These are phyloP conservation scores for Ammodramus savannarum DNA, from an alignment of 2,113 vertebrate genomes.

Conservation along the genomic window DNA sequence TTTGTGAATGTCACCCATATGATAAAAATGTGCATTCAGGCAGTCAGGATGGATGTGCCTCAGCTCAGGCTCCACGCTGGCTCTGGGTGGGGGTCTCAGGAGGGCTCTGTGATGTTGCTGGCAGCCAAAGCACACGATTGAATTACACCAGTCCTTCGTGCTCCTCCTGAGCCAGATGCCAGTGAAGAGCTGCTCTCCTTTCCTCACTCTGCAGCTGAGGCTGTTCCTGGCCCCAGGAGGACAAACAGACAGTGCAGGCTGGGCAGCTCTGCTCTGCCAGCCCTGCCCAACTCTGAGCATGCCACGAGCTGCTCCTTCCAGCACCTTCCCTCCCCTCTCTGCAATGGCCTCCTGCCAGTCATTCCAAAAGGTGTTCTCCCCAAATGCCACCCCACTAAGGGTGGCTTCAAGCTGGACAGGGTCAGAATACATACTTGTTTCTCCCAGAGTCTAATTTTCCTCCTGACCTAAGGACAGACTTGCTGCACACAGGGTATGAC, in stretches of 20 bases:
- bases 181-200: neutral
- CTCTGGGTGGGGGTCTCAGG: neutral
- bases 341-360: neutral
- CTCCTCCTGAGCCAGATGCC: neutral
- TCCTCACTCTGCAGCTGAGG: neutral
- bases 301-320: neutral
- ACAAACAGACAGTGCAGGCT: neutral
- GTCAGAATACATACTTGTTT: neutral
- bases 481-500: neutral
- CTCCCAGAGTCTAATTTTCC: neutral
- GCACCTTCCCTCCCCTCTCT: neutral
- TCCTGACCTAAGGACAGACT: neutral
- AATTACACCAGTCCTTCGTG: neutral
- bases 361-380: neutral
- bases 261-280: neutral
- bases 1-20: neutral
- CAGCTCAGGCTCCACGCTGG: neutral
- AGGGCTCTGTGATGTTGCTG: neutral
- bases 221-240: neutral
- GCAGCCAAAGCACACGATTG: neutral
- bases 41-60: neutral
- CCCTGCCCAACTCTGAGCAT: accelerated
- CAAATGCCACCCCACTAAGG: neutral
- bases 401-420: neutral
- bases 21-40: neutral